Percentiles rank a stretch among this genome's conserved stretches.
Conservation (phyloP, 2,797 vertebrate species). For the Paratrypauchen microcephalus region DNA sequence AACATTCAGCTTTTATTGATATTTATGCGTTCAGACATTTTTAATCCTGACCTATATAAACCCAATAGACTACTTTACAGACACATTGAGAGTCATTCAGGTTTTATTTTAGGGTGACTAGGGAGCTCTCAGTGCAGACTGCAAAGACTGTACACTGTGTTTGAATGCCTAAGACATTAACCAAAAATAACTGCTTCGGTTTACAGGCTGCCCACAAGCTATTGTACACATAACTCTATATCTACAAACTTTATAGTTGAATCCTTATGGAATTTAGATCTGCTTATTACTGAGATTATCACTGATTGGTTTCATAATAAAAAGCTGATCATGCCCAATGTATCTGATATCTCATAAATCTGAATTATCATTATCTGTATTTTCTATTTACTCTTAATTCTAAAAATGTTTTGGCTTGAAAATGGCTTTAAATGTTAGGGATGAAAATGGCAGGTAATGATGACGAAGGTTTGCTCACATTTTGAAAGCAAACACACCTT, state of each 20-base stretch:
- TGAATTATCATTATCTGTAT: background rate
- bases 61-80: conserved; percentile 53
- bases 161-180: conserved; percentile 1
- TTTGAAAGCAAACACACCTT: conserved; percentile 88
- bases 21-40: conserved; percentile 71
- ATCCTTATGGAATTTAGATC: background rate
- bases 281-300: too few species aligned
- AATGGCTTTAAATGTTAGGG: conserved; percentile 65
- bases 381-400: conserved; percentile 21
- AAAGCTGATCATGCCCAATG: background rate
- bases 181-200: background rate
- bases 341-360: background rate
- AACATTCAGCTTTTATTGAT: conserved; percentile 43
- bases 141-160: conserved; percentile 66
- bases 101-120: conserved; percentile 63
- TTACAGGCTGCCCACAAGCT: background rate
- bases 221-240: background rate
- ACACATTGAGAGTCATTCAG: conserved; percentile 59
- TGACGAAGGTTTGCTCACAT: conserved; percentile 92
- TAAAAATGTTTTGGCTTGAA: conserved; percentile 71
- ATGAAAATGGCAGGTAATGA: conserved; percentile 85
- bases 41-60: conserved; percentile 73
- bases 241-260: background rate
- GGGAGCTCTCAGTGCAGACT: conserved; percentile 40
- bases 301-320: too few species aligned